phyloP scores from a whole-genome alignment of 2,888 invertebrate genomes.

The Dione juno region DNA sequence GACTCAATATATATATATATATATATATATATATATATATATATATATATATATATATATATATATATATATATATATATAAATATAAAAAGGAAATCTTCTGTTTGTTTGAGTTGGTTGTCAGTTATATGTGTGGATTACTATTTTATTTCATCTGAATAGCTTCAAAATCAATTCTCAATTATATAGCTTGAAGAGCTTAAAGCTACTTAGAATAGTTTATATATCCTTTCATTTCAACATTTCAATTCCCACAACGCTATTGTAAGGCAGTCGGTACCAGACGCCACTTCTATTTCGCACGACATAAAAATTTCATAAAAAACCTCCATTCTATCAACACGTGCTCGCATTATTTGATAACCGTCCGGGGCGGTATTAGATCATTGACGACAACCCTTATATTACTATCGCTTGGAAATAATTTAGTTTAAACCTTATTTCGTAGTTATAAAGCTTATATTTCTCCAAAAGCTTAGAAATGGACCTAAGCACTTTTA shows the following conservation, averaged over 20 bases:
- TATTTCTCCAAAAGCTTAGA: conserved; percentile 40
- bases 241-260: conserved; percentile 45
- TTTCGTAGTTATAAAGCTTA: conserved; percentile 26
- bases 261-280: conserved; percentile 67
- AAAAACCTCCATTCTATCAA: conserved; percentile 63
- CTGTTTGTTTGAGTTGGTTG: too few species aligned
- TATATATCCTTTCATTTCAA: conserved; percentile 33
- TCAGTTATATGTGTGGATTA: too few species aligned
- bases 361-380: conserved; percentile 82
- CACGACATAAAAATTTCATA: conserved; percentile 78
- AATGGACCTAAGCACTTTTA: neutral
- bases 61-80: neutral
- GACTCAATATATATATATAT: neutral
- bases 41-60: too few species aligned
- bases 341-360: conserved; percentile 82
- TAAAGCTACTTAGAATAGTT: conserved; percentile 2
- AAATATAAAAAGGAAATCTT: too few species aligned
- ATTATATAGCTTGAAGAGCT: neutral
- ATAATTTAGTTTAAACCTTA: conserved; percentile 51
- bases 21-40: neutral
- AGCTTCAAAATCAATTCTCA: neutral
- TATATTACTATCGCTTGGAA: conserved; percentile 54
- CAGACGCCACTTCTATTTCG: conserved; percentile 78
- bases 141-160: neutral
- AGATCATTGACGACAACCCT: conserved; percentile 75